Evolutionary conservation across 2,888 invertebrate genomes (phyloP).

Genomic region (Dendrolimus houi): DNA sequence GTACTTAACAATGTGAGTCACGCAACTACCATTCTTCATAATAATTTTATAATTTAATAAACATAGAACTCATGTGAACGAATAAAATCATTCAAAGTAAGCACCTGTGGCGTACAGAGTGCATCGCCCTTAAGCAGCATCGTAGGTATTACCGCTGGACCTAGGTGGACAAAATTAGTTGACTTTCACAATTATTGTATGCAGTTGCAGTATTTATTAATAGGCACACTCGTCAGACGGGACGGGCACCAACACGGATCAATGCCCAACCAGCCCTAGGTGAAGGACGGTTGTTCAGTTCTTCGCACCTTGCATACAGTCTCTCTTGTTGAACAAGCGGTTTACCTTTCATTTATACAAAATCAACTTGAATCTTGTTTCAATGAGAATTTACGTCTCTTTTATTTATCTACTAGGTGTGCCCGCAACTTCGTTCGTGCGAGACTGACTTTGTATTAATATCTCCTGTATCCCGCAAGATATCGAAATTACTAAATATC

Average conservation of each 20-base stretch:
- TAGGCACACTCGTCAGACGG: constrained; percentile 52
- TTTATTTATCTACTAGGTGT: constrained; percentile 1
- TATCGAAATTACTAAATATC: too few relatives aligned
- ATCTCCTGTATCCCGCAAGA: too few relatives aligned
- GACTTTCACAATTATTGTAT: background rate
- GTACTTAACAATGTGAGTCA: constrained; percentile 68
- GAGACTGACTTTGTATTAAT: too few relatives aligned
- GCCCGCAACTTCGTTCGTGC: too few relatives aligned
- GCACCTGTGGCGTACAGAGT: background rate
- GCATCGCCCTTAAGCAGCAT: background rate
- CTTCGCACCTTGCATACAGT: constrained; percentile 35
- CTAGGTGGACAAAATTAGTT: background rate
- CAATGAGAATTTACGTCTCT: background rate
- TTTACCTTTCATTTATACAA: constrained; percentile 33
- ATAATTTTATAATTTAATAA: constrained; percentile 44
- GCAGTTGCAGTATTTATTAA: constrained; percentile 43
- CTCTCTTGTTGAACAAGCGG: constrained; percentile 15
- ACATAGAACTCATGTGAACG: constrained; percentile 22
- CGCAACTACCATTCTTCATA: constrained; percentile 55
- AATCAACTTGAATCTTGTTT: background rate
- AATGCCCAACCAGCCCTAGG: constrained; percentile 61
- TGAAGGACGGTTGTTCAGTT: constrained; percentile 65
- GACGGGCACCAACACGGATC: constrained; percentile 45
- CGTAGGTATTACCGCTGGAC: constrained; percentile 1
- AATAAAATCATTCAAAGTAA: constrained; percentile 12